A percentile compares a stretch with the other conserved stretches of the same genome.
Conservation (phyloP, 2,797 vertebrate species). For the Enteromius mattozi region DNA sequence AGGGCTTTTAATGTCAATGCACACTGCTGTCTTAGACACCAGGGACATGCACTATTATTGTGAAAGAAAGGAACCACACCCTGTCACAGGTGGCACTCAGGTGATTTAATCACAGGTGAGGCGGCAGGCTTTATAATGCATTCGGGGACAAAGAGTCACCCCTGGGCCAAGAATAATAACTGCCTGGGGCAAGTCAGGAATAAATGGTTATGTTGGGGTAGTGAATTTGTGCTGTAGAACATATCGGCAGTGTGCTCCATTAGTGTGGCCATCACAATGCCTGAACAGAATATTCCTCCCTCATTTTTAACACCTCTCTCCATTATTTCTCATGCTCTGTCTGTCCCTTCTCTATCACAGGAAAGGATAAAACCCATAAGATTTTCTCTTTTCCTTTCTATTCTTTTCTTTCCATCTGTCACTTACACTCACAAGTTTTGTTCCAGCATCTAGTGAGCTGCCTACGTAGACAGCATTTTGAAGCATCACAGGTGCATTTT, state of each 20-base stretch:
- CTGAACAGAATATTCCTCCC: conserved; percentile 6
- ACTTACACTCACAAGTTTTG: neutral
- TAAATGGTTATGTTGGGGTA: neutral
- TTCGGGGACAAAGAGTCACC: conserved; percentile 26
- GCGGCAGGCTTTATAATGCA: conserved; percentile 13
- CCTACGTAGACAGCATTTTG: neutral
- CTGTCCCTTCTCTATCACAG: neutral
- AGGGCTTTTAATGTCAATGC: conserved; percentile 32
- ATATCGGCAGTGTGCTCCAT: neutral
- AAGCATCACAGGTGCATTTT: neutral
- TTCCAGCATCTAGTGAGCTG: neutral
- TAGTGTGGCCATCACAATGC: conserved; percentile 5
- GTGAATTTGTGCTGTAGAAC: neutral
- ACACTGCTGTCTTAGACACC: conserved; percentile 21
- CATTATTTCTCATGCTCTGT: neutral
- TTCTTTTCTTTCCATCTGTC: neutral
- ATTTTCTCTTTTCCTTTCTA: neutral
- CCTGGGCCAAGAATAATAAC: conserved; percentile 12
- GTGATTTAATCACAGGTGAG: conserved; percentile 34
- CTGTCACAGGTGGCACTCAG: conserved; percentile 36
- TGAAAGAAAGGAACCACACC: conserved; percentile 49
- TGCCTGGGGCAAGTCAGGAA: conserved; percentile 1
- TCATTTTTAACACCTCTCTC: neutral
- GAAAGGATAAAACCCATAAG: neutral
- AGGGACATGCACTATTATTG: conserved; percentile 40